Conservation (phyloP, 2,113 vertebrate species). For the Nesoenas mayeri region DNA sequence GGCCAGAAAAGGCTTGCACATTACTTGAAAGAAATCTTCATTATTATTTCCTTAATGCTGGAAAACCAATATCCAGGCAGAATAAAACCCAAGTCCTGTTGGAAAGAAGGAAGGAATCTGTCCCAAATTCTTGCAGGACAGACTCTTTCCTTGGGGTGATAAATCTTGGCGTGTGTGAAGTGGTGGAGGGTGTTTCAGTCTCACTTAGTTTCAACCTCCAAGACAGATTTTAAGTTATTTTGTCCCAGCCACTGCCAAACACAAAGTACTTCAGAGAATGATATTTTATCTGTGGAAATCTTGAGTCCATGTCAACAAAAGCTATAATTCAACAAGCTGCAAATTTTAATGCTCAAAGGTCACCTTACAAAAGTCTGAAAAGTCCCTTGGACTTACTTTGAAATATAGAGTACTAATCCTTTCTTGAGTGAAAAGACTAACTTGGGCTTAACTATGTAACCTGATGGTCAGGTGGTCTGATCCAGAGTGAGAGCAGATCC, state of each 20-base stretch:
- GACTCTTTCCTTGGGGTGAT: neutral
- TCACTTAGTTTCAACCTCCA: slow-evolving; percentile 24
- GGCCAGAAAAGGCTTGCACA: neutral
- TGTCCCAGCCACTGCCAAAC: slow-evolving; percentile 21
- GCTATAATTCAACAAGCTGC: neutral
- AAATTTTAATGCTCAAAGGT: neutral
- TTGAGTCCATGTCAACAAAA: slow-evolving; percentile 5
- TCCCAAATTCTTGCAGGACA: slow-evolving; percentile 4
- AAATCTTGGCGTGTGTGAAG: neutral
- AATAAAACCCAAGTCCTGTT: neutral
- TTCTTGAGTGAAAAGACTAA: neutral
- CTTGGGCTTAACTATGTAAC: neutral
- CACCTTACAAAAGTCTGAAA: neutral
- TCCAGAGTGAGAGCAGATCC: neutral
- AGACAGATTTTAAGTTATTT: slow-evolving; percentile 22
- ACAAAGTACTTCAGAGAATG: slow-evolving; percentile 20
- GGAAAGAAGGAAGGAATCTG: neutral
- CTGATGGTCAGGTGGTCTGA: neutral
- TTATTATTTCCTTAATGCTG: slow-evolving; percentile 9
- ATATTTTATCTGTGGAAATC: slow-evolving; percentile 10
- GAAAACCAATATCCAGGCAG: neutral
- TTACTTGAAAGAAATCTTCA: slow-evolving; percentile 25
- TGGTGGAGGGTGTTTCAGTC: neutral
- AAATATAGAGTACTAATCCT: neutral
- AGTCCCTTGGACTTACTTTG: neutral